Conservation (phyloP, 92 coral and sea anemone species). For the Porites rus region DNA sequence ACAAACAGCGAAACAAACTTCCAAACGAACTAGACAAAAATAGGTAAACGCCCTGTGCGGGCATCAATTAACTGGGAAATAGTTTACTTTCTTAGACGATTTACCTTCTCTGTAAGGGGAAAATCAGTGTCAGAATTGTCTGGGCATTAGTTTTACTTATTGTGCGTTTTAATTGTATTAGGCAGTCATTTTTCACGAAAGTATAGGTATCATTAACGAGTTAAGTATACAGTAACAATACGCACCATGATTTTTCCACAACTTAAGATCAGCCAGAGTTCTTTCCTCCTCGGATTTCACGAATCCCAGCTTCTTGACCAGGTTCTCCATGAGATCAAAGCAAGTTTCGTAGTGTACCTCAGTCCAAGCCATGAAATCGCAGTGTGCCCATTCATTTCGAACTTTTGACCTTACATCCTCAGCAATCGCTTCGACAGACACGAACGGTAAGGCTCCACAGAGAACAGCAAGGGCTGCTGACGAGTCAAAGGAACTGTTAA, state of each 20-base stretch:
- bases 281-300: constrained; percentile 4
- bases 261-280: constrained; percentile 10
- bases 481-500: constrained; percentile 57
- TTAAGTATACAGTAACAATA: no score
- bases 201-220: not conserved
- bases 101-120: no score
- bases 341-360: constrained; percentile 25
- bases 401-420: constrained; percentile 50
- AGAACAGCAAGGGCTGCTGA: constrained; percentile 62
- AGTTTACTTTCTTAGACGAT: no score
- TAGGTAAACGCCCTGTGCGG: no score
- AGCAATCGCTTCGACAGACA: constrained; percentile 18
- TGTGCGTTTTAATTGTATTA: no score
- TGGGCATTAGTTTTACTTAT: no score
- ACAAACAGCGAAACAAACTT: no score
- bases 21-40: no score
- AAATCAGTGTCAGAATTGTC: no score
- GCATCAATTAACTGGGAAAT: no score
- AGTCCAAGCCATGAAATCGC: constrained; percentile 61
- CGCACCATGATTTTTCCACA: constrained; percentile 45
- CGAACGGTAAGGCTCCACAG: constrained; percentile 52
- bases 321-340: constrained; percentile 61
- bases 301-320: constrained; percentile 22
- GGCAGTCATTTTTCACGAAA: not conserved
- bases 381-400: constrained; percentile 73